Base-by-base conservation (phyloP, 2,888 invertebrate species). In the Cinara cedri region DNA sequence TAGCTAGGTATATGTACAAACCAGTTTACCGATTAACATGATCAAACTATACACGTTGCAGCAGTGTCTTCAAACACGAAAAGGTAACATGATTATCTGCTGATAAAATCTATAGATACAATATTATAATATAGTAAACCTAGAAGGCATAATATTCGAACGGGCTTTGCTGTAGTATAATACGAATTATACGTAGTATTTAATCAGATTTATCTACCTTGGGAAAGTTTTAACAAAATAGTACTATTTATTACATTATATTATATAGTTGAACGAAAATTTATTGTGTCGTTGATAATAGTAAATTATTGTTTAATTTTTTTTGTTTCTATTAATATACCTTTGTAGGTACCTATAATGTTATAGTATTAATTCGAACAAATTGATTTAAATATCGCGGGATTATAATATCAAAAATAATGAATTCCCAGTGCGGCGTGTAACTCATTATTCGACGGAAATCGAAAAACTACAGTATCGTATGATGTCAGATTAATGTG, bases 81-180 rank as follows among this genome's bases (percentile, higher is more conserved):
- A 72, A 24, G 14, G 46, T 60, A 60, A 46, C 42, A n/a, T 13
- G n/a, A 55, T 60, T 60, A 60, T 34, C 10, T 62, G 21, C 19
- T 8, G 60, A 72, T 72, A 62, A 62, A 72, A 72, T 62, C 49
- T 49, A 49, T 62, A 62, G 72, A 49, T 62, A n/a, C n/a, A 72
- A 34, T 34, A 34, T 34, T 34, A 34, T n/a, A n/a, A 72, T 26
- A 14, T 4, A 11, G 46, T 34, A 24, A 55, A 26, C 3, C 46
- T 14, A 10, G 19, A 13, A 60, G 24, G 46, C n/a, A 9, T 46
- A n/a, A n/a, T n/a, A 60, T 72, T 49, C 4, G 9, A 60, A 60
- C 44, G 44, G 9, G 10, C n/a, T n/a, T n/a, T n/a, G n/a, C n/a
- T 8, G 13, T 24, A 55, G 19, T 42, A 19, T 54, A 16, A 11